Conservation (phyloP, 2,888 invertebrate genomes). For the Rhagonycha lutea region DNA sequence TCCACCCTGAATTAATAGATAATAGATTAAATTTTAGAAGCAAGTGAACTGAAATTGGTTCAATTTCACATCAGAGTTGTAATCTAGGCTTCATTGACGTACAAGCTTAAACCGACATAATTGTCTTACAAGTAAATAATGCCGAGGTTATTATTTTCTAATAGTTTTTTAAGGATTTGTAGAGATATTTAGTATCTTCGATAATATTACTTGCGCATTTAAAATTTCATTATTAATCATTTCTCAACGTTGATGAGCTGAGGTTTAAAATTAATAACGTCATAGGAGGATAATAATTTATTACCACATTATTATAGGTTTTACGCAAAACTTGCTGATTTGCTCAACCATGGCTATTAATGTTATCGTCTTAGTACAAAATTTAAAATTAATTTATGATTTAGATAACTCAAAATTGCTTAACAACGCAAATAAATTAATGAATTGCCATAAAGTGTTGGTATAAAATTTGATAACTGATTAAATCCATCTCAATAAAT, state of each 20-base stretch:
- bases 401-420: not conserved
- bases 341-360: conserved; percentile 19
- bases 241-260: conserved; percentile 40
- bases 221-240: not conserved
- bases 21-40: conserved; percentile 31
- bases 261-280: conserved; percentile 48
- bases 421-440: not conserved
- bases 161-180: too few relatives aligned
- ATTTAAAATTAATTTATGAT: not conserved
- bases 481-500: too few relatives aligned
- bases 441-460: not conserved
- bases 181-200: too few relatives aligned
- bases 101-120: conserved; percentile 27
- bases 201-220: too few relatives aligned
- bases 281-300: conserved; percentile 46
- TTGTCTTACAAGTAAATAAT: conserved; percentile 14
- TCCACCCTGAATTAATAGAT: conserved; percentile 31
- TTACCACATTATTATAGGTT: conserved; percentile 35
- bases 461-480: too few relatives aligned
- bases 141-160: not conserved
- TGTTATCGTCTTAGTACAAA: not conserved
- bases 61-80: conserved; percentile 29
- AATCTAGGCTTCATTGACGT: conserved; percentile 31
- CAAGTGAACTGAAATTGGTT: conserved; percentile 31
- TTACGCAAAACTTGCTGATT: conserved; percentile 21